A percentile compares a stretch with the other conserved stretches of the same genome.
Conservation (phyloP, 1,140 invertebrate species). For the Drosophila murphyi region DNA sequence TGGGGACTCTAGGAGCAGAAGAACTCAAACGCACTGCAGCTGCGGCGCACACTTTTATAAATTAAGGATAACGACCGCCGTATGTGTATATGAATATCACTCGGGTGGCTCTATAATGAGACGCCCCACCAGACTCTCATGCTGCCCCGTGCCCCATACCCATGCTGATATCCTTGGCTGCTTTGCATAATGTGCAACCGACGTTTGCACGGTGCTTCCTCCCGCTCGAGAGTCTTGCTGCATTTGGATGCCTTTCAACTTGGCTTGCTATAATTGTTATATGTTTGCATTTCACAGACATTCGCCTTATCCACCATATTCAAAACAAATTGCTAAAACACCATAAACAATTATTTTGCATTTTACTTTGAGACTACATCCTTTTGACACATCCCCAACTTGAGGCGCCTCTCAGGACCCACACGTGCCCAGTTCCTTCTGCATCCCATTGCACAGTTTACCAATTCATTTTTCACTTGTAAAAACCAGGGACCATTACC, state of each 20-base stretch:
- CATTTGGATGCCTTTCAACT: constrained; percentile 42
- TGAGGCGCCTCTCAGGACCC: not conserved
- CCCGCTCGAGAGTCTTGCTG: not conserved
- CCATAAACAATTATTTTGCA: constrained; percentile 82
- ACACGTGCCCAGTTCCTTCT: constrained; percentile 23
- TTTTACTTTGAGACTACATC: constrained; percentile 66
- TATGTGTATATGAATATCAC: constrained; percentile 32
- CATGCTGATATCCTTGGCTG: constrained; percentile 52
- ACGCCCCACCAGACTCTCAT: constrained; percentile 45
- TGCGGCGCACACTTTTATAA: constrained; percentile 74
- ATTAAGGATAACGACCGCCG: constrained; percentile 75
- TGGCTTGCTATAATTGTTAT: constrained; percentile 67
- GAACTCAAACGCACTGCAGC: constrained; percentile 1
- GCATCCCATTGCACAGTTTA: constrained; percentile 60
- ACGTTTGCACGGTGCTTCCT: not conserved
- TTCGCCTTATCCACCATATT: not conserved
- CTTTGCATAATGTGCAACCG: constrained; percentile 60
- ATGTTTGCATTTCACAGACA: constrained; percentile 53
- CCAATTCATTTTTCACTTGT: constrained; percentile 56
- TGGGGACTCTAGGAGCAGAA: constrained; percentile 25
- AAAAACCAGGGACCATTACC: constrained; percentile 22
- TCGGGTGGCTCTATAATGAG: constrained; percentile 67
- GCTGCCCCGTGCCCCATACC: not conserved
- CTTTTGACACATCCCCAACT: constrained; percentile 44
- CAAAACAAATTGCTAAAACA: constrained; percentile 73